Evolutionary conservation across 2,113 vertebrate genomes (phyloP), one percentile per base, ranked within the genome.

Genomic region (Brienomyrus longianalis): DNA sequence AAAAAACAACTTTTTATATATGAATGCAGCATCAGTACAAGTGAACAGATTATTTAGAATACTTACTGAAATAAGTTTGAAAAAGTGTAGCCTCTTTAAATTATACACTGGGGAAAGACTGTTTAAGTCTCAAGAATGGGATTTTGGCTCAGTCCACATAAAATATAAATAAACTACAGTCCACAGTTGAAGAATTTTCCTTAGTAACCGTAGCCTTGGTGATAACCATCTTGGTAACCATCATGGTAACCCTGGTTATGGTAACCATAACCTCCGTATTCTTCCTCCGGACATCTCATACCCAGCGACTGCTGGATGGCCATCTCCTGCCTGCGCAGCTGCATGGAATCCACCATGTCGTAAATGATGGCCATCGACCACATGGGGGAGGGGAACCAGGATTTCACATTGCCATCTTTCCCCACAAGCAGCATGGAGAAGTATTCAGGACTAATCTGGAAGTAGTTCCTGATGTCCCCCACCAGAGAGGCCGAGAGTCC

Each of bases 341-440:
- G 97, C 97, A 98, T 98, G 4, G 97, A 97, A 91, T 98, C 97
- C 13, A 98, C 97, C 93, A 98, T 95, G 90, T 98, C 97, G 0
- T 97, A 98, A 62, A 98, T 96, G 6, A 96, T 97, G 0, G 96
- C 96, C 97, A 98, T 97, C n/a, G 97, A 97, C 97, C 97, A 97
- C 97, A 97, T 97, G 2, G 97, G 97, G 19, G 97, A 97, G 87
- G 97, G 97, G 90, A 97, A 98, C 97, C 97, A 98, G 88, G 97
- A 97, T 92, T 98, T 98, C 84, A 98, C 97, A 0, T 98, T 98
- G 88, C 97, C 97, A 4, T 98, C 97, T 94, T 98, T 98, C 85
- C 97, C 97, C 92, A 98, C 97, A 9, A 98, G 95, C 84, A 98
- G 96, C 97, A 98, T 98, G 90, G 97, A 97, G 94, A 98, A 98